Conservation (phyloP, 2,888 invertebrate genomes). For the Lysandra bellargus region DNA sequence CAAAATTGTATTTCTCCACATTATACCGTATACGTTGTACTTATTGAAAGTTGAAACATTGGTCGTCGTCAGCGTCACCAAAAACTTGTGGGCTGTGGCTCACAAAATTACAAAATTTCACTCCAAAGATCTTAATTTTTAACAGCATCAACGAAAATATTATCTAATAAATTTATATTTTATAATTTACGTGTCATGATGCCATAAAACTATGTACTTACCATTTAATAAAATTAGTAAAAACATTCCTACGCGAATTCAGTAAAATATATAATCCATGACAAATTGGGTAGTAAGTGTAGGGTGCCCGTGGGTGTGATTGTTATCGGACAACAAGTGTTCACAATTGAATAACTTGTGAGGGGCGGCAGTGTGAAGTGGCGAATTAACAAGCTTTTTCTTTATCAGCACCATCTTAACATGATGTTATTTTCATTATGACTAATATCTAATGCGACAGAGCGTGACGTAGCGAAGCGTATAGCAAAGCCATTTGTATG, state of each 20-base stretch:
- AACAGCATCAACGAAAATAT: no score
- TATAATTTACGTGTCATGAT: no score
- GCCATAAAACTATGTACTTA: no score
- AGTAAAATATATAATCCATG: background rate
- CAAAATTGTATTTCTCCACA: background rate
- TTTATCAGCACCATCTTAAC: background rate
- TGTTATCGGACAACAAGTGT: constrained; percentile 43
- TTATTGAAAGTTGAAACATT: no score
- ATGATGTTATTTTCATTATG: background rate
- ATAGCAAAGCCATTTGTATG: no score
- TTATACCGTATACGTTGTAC: background rate
- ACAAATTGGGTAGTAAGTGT: constrained; percentile 18
- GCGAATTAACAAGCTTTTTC: constrained; percentile 20
- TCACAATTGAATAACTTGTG: constrained; percentile 40
- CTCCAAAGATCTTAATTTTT: no score
- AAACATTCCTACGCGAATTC: background rate
- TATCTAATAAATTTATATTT: no score
- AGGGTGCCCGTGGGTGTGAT: constrained; percentile 34
- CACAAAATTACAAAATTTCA: no score
- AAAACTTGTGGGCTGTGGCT: no score
- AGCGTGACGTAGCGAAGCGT: background rate
- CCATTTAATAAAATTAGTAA: background rate
- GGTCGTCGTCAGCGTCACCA: no score
- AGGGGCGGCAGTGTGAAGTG: constrained; percentile 33
- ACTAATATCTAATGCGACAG: background rate